Evolutionary conservation across 2,888 invertebrate species (phyloP).

Genomic region (Amphipoea lucens): DNA sequence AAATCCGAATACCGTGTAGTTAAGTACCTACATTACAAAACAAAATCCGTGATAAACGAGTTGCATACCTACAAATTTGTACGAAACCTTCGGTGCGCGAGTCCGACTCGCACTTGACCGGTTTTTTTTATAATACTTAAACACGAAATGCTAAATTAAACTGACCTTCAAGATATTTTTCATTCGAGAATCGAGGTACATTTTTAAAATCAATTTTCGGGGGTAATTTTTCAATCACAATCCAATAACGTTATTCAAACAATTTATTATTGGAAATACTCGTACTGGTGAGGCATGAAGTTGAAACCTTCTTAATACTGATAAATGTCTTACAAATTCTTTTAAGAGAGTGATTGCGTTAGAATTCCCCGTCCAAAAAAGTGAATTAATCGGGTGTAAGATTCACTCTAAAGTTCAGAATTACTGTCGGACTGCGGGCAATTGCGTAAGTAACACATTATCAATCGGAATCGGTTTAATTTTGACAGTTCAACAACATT

Average conservation of each 20-base stretch:
- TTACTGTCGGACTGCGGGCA: neutral
- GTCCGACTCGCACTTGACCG: no score
- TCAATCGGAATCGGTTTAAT: no score
- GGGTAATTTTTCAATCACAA: neutral
- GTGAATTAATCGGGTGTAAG: neutral
- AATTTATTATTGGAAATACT: neutral
- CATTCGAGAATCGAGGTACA: neutral
- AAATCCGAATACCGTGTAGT: no score
- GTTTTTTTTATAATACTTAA: neutral
- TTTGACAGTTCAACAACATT: no score
- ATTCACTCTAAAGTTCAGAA: neutral
- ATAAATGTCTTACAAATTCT: neutral
- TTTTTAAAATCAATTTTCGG: neutral
- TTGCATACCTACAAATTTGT: no score
- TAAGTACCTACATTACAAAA: no score
- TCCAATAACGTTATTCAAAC: neutral
- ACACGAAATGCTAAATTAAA: neutral
- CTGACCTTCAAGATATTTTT: neutral
- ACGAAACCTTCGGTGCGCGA: no score
- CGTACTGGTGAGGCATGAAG: neutral
- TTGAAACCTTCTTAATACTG: neutral
- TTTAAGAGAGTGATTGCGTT: neutral
- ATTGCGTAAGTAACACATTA: no score
- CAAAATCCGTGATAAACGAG: no score
- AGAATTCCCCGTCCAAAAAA: no score